A percentile compares a stretch with the other conserved stretches of the same genome.
Evolutionary conservation across 2,797 vertebrate species (phyloP).

Genomic region (Pipistrellus pygmaeus): DNA sequence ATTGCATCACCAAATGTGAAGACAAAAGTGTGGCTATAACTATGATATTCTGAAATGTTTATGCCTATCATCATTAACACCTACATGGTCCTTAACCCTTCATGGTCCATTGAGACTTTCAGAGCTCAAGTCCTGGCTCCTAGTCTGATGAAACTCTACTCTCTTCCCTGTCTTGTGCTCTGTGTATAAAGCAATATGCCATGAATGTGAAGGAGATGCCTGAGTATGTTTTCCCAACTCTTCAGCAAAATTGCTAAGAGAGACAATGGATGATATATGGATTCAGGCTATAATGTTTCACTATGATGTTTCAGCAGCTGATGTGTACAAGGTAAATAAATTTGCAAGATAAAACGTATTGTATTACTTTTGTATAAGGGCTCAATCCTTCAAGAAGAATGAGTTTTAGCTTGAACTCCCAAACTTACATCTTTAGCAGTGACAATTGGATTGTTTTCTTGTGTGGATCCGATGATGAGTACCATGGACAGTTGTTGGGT

Average conservation of each 20-base stretch:
- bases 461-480: not conserved
- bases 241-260: not conserved
- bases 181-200: not conserved
- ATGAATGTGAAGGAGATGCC: not conserved
- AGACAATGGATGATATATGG: not conserved
- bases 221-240: not conserved
- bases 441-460: not conserved
- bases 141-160: not conserved
- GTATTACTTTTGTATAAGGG: not conserved
- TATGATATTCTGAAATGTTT: constrained; percentile 26
- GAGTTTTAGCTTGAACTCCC: not conserved
- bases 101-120: not conserved
- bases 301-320: not conserved
- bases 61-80: not conserved
- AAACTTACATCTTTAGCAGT: not conserved
- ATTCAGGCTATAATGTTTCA: not conserved
- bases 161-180: rapidly evolving
- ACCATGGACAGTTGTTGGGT: rapidly evolving
- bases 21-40: not conserved
- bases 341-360: not conserved
- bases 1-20: constrained; percentile 11
- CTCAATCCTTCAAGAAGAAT: not conserved
- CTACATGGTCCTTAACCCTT: not conserved
- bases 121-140: not conserved
- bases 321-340: not conserved